These are phyloP conservation scores for Anoplopoma fimbria DNA, from an alignment of 2,113 vertebrate genomes.

Conservation along the genomic window DNA sequence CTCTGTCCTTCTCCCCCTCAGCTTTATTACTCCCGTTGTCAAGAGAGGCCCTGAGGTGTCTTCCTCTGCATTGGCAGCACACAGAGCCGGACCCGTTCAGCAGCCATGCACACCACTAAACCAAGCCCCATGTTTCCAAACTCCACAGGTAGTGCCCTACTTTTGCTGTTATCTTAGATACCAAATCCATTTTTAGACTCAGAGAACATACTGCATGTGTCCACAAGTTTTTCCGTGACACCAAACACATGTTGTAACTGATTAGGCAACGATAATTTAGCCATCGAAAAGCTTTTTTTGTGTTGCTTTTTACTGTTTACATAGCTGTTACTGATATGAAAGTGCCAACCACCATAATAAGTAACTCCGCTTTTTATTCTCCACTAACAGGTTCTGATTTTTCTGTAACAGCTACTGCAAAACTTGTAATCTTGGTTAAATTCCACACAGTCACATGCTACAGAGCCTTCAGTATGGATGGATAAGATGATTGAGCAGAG, in stretches of 20 bases:
- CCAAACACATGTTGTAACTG: background rate
- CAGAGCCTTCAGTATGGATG: background rate
- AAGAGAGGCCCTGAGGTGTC: conserved; percentile 81
- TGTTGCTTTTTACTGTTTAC: background rate
- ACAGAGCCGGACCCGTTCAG: conserved; percentile 67
- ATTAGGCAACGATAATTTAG: background rate
- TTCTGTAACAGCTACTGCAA: background rate
- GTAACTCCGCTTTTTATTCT: background rate
- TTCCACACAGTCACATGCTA: no score
- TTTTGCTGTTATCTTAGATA: background rate
- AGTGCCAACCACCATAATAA: background rate
- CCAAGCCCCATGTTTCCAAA: conserved; percentile 59
- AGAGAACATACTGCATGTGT: background rate
- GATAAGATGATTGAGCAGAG: background rate
- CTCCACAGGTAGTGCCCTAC: conserved; percentile 67
- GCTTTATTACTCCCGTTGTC: conserved; percentile 90
- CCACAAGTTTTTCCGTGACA: background rate
- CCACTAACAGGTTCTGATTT: background rate
- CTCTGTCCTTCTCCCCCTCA: conserved; percentile 53
- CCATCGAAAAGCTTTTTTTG: background rate
- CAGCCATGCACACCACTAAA: conserved; percentile 76
- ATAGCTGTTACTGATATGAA: background rate
- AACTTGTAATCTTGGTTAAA: background rate
- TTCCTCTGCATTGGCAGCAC: conserved; percentile 84
- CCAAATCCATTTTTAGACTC: background rate